Evolutionary conservation across 2,113 vertebrate genomes (phyloP).

Genomic region (Tachycineta bicolor): DNA sequence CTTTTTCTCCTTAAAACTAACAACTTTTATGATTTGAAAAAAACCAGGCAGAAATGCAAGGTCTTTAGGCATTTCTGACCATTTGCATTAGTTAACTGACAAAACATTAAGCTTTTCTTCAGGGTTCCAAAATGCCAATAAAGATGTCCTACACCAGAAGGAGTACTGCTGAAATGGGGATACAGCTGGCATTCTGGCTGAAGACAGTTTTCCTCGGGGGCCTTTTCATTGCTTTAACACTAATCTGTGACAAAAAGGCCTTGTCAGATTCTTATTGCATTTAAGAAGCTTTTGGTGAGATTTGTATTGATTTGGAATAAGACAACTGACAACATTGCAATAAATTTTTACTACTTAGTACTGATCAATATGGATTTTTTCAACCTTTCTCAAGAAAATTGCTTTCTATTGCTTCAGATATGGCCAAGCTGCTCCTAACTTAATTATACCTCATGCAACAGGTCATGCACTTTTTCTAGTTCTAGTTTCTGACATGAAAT

Average conservation of each 20-base stretch:
- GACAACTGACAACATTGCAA: constrained; percentile 80
- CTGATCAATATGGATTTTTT: constrained; percentile 88
- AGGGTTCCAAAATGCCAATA: constrained; percentile 42
- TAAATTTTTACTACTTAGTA: constrained; percentile 88
- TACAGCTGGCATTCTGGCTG: constrained; percentile 49
- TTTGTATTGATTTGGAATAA: constrained; percentile 85
- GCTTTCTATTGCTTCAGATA: constrained; percentile 78
- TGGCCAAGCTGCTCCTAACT: constrained; percentile 61
- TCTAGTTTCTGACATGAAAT: neutral
- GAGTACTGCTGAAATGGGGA: constrained; percentile 22
- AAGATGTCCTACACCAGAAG: neutral
- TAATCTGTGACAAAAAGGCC: constrained; percentile 81
- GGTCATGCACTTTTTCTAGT: constrained; percentile 61
- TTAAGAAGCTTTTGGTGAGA: constrained; percentile 82
- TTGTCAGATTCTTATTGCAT: constrained; percentile 79
- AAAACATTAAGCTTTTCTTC: constrained; percentile 4
- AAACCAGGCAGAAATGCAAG: neutral
- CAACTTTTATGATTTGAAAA: neutral
- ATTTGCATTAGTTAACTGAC: constrained; percentile 18
- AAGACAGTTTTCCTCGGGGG: constrained; percentile 71
- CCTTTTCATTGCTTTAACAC: constrained; percentile 76
- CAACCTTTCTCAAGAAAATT: constrained; percentile 83
- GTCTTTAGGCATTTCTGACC: neutral
- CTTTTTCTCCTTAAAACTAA: neutral
- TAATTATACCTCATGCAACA: constrained; percentile 79